Percentiles rank a stretch among this genome's conserved stretches.
phyloP scores from a whole-genome alignment of 1,140 invertebrate species.

The Asobara japonica region DNA sequence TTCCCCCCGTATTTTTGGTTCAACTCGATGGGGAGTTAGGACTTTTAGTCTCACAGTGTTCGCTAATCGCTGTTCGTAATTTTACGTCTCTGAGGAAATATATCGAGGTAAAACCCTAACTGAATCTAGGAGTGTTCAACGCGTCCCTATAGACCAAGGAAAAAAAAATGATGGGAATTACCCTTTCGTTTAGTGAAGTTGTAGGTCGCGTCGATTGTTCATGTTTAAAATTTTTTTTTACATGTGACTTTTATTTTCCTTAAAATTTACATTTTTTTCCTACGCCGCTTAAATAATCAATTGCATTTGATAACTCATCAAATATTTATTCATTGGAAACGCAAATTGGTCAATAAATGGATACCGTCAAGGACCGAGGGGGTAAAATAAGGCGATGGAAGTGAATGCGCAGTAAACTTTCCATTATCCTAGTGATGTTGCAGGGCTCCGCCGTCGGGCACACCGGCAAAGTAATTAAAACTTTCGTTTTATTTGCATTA shows the following conservation, averaged over 20 bases:
- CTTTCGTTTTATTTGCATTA: conserved; percentile 67
- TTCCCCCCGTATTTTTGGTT: background rate
- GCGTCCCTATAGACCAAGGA: background rate
- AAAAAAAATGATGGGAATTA: background rate
- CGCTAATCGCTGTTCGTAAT: background rate
- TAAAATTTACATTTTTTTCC: too few relatives aligned
- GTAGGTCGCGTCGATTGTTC: too few relatives aligned
- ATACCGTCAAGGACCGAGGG: conserved; percentile 30
- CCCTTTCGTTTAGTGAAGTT: too few relatives aligned
- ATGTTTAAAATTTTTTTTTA: too few relatives aligned
- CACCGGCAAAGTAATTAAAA: conserved; percentile 66
- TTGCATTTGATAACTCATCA: background rate
- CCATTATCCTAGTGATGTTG: conserved; percentile 59
- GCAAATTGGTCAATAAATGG: conserved; percentile 32
- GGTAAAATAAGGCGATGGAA: conserved; percentile 36
- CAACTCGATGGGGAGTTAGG: background rate
- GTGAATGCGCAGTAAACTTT: conserved; percentile 58
- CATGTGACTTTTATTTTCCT: too few relatives aligned
- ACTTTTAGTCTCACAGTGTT: background rate
- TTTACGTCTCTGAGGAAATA: background rate
- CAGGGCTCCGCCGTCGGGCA: conserved; percentile 55
- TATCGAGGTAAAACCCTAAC: background rate
- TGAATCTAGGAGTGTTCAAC: background rate
- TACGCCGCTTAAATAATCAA: conserved; percentile 18
- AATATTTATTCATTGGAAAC: background rate